A percentile compares a stretch with the other conserved stretches of the same genome.
These are phyloP conservation scores for Typhlomys cinereus DNA, from an alignment of 2,113 vertebrate genomes.

Conservation along the genomic window DNA sequence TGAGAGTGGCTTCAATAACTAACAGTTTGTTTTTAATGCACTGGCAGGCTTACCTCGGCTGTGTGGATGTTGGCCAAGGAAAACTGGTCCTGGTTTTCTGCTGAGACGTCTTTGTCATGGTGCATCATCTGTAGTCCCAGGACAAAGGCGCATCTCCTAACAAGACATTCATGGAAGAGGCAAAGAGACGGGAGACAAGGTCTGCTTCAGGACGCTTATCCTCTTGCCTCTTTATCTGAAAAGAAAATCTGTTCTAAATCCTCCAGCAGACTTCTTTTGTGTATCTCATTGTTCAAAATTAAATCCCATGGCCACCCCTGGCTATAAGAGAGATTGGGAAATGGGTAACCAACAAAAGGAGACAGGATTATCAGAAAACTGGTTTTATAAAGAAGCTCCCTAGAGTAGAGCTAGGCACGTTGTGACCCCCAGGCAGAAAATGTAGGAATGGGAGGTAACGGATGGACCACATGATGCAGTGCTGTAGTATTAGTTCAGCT, in stretches of 20 bases:
- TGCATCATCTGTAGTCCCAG: background rate
- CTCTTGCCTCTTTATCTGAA: background rate
- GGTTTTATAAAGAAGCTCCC: background rate
- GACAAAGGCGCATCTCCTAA: background rate
- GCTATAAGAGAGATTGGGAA: background rate
- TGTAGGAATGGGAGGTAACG: background rate
- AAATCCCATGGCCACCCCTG: background rate
- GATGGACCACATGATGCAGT: background rate
- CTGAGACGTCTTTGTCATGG: background rate
- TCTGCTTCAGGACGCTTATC: background rate
- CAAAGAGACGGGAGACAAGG: background rate
- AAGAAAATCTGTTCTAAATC: slow-evolving; percentile 5
- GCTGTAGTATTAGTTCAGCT: rapidly evolving
- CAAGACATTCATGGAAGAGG: background rate
- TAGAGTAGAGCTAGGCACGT: background rate
- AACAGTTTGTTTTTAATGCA: background rate
- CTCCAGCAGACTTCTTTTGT: background rate
- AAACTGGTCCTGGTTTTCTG: background rate
- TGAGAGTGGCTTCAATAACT: background rate
- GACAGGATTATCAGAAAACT: background rate
- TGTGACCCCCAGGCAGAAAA: background rate
- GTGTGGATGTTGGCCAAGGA: background rate
- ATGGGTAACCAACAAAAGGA: background rate
- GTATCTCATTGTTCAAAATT: background rate
- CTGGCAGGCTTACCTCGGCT: background rate